Evolutionary conservation across 2,113 vertebrate genomes (phyloP).

Genomic region (Notothenia coriiceps): DNA sequence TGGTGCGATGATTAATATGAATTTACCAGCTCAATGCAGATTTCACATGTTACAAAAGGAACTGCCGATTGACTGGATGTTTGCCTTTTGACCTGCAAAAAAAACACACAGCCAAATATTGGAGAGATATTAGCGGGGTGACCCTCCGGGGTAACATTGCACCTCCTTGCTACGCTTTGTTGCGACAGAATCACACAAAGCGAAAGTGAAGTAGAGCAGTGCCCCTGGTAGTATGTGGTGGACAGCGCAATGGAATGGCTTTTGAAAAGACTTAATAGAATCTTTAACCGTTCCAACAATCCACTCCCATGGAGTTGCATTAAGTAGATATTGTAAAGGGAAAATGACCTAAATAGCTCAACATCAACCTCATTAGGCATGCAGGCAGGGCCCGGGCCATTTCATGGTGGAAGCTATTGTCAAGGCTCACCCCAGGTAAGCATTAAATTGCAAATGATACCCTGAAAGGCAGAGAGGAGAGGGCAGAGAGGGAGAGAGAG

Average conservation of each 20-base stretch:
- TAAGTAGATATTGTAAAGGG: slow-evolving; percentile 98
- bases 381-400: slow-evolving; percentile 89
- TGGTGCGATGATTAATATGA: slow-evolving; percentile 80
- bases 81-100: slow-evolving; percentile 57
- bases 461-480: slow-evolving; percentile 88
- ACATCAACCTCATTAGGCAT: slow-evolving; percentile 97
- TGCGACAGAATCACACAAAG: slow-evolving; percentile 80
- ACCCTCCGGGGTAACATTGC: slow-evolving; percentile 70
- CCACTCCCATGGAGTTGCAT: slow-evolving; percentile 96
- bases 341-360: slow-evolving; percentile 98
- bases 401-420: slow-evolving; percentile 94
- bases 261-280: slow-evolving; percentile 99
- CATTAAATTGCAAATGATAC: slow-evolving; percentile 99
- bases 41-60: slow-evolving; percentile 70
- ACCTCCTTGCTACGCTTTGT: slow-evolving; percentile 81
- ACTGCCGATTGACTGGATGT: slow-evolving; percentile 48
- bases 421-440: slow-evolving; percentile 95
- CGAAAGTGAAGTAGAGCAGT: slow-evolving; percentile 84
- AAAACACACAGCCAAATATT: slow-evolving; percentile 41
- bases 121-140: slow-evolving; percentile 55
- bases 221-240: slow-evolving; percentile 86
- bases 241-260: slow-evolving; percentile 88
- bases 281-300: slow-evolving; percentile 97
- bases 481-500: slow-evolving; percentile 75
- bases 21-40: slow-evolving; percentile 72